phyloP scores from a whole-genome alignment of 2,113 vertebrate genomes.

The Symphodus melops region DNA sequence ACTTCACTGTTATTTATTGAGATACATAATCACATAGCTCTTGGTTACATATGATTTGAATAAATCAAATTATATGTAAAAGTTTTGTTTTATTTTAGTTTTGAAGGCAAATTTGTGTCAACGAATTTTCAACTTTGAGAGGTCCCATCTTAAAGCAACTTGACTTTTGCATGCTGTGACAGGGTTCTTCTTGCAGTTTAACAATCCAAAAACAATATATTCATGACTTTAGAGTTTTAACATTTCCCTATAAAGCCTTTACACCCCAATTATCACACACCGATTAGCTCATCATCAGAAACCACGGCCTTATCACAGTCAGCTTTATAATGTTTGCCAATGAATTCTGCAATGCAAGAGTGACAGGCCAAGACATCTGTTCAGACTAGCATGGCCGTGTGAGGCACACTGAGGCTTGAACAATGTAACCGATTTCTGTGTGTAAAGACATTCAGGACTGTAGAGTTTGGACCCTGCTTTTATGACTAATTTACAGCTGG shows the following conservation, averaged over 20 bases:
- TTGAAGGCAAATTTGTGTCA: too few relatives aligned
- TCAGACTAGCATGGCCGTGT: constrained; percentile 16
- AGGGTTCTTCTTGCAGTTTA: neutral
- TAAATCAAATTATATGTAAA: too few relatives aligned
- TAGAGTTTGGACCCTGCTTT: constrained; percentile 19
- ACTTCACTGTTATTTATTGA: too few relatives aligned
- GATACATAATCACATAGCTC: neutral
- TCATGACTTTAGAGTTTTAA: constrained; percentile 3
- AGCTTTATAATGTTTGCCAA: constrained; percentile 12
- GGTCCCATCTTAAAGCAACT: too few relatives aligned
- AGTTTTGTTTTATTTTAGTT: too few relatives aligned
- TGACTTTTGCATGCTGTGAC: too few relatives aligned
- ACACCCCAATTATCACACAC: neutral
- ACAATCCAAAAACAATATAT: neutral
- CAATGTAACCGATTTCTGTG: constrained; percentile 13
- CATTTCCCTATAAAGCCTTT: constrained; percentile 6
- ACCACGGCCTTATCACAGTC: neutral
- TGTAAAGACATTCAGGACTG: neutral
- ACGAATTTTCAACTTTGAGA: too few relatives aligned
- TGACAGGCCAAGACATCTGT: constrained; percentile 26
- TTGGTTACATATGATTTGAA: neutral
- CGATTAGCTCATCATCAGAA: neutral
- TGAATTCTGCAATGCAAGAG: constrained; percentile 7
- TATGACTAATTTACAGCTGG: constrained; percentile 15
- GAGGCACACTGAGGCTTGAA: constrained; percentile 6